A percentile compares a stretch with the other conserved stretches of the same genome.
These are phyloP conservation scores for Ophiodon elongatus DNA, from an alignment of 2,113 vertebrate species.

Conservation along the genomic window DNA sequence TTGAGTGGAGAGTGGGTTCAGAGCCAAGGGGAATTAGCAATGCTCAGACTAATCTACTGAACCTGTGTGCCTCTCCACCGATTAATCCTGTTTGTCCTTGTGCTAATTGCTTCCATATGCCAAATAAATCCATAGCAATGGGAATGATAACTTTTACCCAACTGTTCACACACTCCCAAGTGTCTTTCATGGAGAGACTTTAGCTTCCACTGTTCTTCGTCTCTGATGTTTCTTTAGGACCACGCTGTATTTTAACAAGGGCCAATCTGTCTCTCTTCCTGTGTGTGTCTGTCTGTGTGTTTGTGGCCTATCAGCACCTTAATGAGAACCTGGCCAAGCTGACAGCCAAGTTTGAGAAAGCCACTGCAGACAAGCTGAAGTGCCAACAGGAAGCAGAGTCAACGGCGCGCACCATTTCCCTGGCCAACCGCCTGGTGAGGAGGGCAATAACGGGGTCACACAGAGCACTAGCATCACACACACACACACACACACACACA, in stretches of 20 bases:
- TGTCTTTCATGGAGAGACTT: slow-evolving; percentile 35
- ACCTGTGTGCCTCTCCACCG: slow-evolving; percentile 66
- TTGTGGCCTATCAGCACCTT: slow-evolving; percentile 84
- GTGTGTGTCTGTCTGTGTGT: slow-evolving; percentile 23
- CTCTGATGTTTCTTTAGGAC: slow-evolving; percentile 42
- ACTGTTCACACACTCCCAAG: slow-evolving; percentile 50
- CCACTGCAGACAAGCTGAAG: slow-evolving; percentile 92
- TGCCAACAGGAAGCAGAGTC: slow-evolving; percentile 94
- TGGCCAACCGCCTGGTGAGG: slow-evolving; percentile 96
- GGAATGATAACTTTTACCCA: slow-evolving; percentile 61
- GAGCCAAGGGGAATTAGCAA: slow-evolving; percentile 75
- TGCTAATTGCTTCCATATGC: slow-evolving; percentile 77
- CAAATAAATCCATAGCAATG: slow-evolving; percentile 69
- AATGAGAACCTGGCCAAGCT: slow-evolving; percentile 94
- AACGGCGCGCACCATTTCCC: slow-evolving; percentile 89
- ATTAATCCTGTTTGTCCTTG: slow-evolving; percentile 83
- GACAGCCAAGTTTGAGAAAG: slow-evolving; percentile 93
- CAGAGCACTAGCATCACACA: neutral
- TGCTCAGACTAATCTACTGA: slow-evolving; percentile 76
- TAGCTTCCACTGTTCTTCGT: slow-evolving; percentile 48
- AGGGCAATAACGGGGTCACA: slow-evolving; percentile 28
- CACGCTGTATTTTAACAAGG: slow-evolving; percentile 38
- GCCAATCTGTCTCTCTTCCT: slow-evolving; percentile 39
- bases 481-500: slow-evolving; percentile 25
- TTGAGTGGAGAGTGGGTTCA: slow-evolving; percentile 45